phyloP scores from a whole-genome alignment of 2,888 invertebrate genomes.

The Melanostoma mellinum region DNA sequence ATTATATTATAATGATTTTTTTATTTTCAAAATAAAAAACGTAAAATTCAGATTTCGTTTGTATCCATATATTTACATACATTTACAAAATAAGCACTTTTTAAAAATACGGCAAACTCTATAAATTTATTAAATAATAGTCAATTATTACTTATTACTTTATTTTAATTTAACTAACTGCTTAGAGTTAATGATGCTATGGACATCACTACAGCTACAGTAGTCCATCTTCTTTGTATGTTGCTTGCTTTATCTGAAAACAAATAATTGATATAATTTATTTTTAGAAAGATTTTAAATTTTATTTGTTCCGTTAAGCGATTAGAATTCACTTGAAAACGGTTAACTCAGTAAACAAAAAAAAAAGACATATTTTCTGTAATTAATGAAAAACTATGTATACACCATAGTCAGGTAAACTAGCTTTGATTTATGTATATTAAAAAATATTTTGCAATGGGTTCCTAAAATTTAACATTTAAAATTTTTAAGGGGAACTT shows the following conservation, averaged over 20 bases:
- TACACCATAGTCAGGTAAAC: too few species aligned
- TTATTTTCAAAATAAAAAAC: background rate
- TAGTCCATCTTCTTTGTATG: conserved; percentile 82
- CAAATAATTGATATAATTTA: background rate
- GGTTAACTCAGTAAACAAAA: too few species aligned
- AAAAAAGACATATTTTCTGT: too few species aligned
- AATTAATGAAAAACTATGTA: too few species aligned
- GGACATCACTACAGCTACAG: conserved; percentile 81
- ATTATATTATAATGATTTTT: background rate
- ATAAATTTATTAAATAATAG: conserved; percentile 80
- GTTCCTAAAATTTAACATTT: too few species aligned
- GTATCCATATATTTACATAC: conserved; percentile 81
- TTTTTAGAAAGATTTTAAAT: too few species aligned
- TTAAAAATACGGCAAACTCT: conserved; percentile 81
- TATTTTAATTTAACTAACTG: conserved; percentile 79
- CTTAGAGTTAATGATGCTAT: conserved; percentile 82
- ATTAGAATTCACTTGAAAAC: too few species aligned
- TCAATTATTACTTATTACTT: conserved; percentile 70
- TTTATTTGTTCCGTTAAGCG: too few species aligned
- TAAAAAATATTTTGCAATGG: too few species aligned
- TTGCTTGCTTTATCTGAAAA: conserved; percentile 80
- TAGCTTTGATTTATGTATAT: too few species aligned
- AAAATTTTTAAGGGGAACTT: too few species aligned
- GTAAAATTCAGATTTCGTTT: conserved; percentile 49
- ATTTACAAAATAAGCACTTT: conserved; percentile 82